These are phyloP conservation scores for Chrysaora quinquecirrha DNA, from an alignment of 30 jellyfish, hydroid and myxozoan genomes.

Conservation along the genomic window DNA sequence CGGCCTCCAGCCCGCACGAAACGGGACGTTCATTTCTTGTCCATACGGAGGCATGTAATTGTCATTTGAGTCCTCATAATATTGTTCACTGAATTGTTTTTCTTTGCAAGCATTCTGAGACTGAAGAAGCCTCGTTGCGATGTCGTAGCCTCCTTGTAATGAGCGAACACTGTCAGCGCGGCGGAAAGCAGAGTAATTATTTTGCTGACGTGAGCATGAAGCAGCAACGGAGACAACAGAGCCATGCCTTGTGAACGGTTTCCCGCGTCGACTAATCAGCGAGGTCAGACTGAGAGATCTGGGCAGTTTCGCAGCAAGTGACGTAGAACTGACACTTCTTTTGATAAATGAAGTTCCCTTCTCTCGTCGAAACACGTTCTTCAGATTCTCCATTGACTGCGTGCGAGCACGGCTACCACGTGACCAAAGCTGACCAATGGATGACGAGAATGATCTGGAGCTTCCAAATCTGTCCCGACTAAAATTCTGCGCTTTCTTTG, in stretches of 20 bases:
- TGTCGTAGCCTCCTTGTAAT: constrained; percentile 60
- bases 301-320: constrained; percentile 47
- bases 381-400: constrained; percentile 69
- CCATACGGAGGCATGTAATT: background rate
- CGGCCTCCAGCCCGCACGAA: constrained; percentile 72
- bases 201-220: constrained; percentile 35
- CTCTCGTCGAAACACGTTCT: constrained; percentile 42
- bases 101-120: background rate
- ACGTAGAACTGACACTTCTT: constrained; percentile 48
- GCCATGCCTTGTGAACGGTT: constrained; percentile 35
- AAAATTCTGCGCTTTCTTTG: constrained; percentile 32
- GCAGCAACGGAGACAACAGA: constrained; percentile 55
- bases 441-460: constrained; percentile 66
- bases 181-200: constrained; percentile 34
- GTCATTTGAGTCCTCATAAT: constrained; percentile 2
- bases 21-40: constrained; percentile 15
- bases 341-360: constrained; percentile 25
- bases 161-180: constrained; percentile 73
- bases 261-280: constrained; percentile 42
- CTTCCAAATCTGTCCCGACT: constrained; percentile 67
- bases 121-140: constrained; percentile 58
- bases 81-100: background rate
- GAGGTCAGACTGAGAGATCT: constrained; percentile 58
- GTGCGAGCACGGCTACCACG: constrained; percentile 72
- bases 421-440: constrained; percentile 55